These are phyloP conservation scores for Ethmia dodecea DNA, from an alignment of 2,888 invertebrate species.

Conservation along the genomic window DNA sequence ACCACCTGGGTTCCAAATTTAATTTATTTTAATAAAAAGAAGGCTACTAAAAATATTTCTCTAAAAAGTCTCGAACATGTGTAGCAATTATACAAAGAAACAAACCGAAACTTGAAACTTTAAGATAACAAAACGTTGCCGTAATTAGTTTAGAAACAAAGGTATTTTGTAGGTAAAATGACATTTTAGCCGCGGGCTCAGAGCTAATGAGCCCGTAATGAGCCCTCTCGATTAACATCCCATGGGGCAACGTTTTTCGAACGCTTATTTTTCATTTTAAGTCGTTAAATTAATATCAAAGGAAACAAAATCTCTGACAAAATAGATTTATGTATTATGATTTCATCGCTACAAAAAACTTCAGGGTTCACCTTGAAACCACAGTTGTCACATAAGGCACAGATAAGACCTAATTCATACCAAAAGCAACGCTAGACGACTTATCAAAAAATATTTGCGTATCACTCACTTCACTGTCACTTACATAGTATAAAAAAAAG, in stretches of 20 bases:
- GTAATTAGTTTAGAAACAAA: constrained; percentile 65
- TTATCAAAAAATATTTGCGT: no score
- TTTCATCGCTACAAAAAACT: no score
- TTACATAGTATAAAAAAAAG: no score
- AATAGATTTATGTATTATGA: no score
- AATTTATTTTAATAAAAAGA: no score
- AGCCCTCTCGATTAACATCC: constrained; percentile 49
- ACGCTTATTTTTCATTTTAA: constrained; percentile 27
- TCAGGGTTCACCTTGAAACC: no score
- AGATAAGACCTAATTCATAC: no score
- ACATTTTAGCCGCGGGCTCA: constrained; percentile 44
- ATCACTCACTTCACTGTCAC: no score
- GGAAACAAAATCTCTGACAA: no score
- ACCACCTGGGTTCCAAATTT: no score
- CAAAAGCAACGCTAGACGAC: no score
- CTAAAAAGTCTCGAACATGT: constrained; percentile 28
- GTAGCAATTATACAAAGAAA: constrained; percentile 46
- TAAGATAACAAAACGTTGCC: constrained; percentile 30
- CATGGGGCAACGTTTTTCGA: constrained; percentile 36
- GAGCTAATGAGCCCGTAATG: constrained; percentile 54
- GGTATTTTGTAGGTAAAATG: constrained; percentile 40
- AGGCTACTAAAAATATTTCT: constrained; percentile 4
- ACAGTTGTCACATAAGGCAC: no score
- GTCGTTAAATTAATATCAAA: constrained; percentile 50
- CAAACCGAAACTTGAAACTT: constrained; percentile 32